A percentile compares a stretch with the other conserved stretches of the same genome.
Conservation (phyloP, 2,113 vertebrate species). For the Rafetus swinhoei region DNA sequence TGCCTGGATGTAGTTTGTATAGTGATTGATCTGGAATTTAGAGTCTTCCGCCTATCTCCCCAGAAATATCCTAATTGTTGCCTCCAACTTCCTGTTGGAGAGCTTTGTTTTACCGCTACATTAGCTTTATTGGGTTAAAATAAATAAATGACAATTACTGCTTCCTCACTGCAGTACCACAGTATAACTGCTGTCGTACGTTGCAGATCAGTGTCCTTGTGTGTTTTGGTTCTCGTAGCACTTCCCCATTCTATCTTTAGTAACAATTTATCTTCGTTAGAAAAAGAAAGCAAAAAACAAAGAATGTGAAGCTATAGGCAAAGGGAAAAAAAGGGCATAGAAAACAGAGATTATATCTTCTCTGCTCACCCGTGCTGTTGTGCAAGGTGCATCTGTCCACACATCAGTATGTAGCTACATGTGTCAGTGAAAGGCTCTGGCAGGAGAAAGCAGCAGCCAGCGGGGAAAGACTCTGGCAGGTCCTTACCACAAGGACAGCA, state of each 20-base stretch:
- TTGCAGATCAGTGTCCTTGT: background rate
- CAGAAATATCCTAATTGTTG: background rate
- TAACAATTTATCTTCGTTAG: background rate
- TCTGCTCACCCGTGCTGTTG: background rate
- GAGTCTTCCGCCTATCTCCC: background rate
- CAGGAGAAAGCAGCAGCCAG: background rate
- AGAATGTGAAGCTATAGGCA: background rate
- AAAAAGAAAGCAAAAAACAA: background rate
- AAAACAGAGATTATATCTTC: background rate
- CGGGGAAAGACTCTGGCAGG: background rate
- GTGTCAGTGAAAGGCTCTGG: too few relatives aligned
- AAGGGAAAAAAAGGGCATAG: background rate
- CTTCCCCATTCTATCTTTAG: background rate
- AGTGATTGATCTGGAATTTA: background rate
- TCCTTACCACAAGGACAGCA: too few relatives aligned
- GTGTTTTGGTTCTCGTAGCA: background rate
- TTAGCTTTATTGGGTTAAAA: background rate
- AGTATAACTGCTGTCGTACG: background rate
- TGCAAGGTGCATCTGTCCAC: background rate
- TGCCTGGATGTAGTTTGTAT: background rate
- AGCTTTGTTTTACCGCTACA: background rate
- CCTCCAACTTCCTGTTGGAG: background rate
- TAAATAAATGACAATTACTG: background rate
- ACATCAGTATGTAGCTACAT: too few relatives aligned
- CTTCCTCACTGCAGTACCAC: background rate